Conservation (phyloP, 2,113 vertebrate species). For the Pholis gunnellus region DNA sequence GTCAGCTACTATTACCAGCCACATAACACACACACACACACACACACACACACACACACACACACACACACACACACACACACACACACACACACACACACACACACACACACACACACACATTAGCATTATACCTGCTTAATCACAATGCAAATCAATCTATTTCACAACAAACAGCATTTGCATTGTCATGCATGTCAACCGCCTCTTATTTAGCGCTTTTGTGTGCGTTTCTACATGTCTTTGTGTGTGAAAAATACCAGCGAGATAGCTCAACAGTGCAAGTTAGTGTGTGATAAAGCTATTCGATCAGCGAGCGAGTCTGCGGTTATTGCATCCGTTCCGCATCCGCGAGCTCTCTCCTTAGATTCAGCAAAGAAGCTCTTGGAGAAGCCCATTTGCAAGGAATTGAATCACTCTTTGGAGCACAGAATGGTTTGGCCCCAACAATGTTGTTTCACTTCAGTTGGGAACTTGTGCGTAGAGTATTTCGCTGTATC, state of each 20-base stretch:
- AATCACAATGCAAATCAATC: constrained; percentile 17
- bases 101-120: constrained; percentile 3
- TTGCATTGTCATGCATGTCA: background rate
- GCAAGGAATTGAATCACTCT: constrained; percentile 62
- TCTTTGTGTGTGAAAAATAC: constrained; percentile 31
- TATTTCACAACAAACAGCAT: background rate
- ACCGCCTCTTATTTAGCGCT: background rate
- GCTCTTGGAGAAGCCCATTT: constrained; percentile 67
- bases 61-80: constrained; percentile 8
- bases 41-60: constrained; percentile 27
- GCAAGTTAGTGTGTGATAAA: constrained; percentile 75
- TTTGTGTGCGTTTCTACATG: constrained; percentile 24
- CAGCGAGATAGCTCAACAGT: constrained; percentile 43
- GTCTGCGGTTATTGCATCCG: constrained; percentile 67
- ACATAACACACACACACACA: constrained; percentile 13
- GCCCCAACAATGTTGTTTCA: constrained; percentile 22
- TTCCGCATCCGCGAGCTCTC: constrained; percentile 64
- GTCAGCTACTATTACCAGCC: constrained; percentile 38
- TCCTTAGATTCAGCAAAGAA: constrained; percentile 64
- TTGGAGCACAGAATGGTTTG: constrained; percentile 48
- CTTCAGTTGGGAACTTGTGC: constrained; percentile 30
- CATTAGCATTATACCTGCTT: constrained; percentile 1
- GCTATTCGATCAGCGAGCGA: constrained; percentile 63
- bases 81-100: constrained; percentile 23
- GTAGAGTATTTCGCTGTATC: constrained; percentile 13